Evolutionary conservation across 1,140 invertebrate genomes (phyloP), one percentile per base, ranked within the genome.

Genomic region (Homarus americanus): DNA sequence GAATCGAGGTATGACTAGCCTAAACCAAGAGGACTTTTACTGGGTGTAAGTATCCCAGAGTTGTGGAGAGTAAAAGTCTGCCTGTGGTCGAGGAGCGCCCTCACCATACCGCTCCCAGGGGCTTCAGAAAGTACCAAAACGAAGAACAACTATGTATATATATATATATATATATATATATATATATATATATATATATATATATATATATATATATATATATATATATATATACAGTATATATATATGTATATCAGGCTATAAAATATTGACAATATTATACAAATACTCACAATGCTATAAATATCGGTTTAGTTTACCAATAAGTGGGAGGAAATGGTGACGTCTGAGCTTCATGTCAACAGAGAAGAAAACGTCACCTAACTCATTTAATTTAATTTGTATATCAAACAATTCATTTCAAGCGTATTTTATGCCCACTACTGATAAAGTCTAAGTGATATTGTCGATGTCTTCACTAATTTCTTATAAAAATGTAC

Each of bases 281-380:
- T 32, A 69, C 63, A 69, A 32, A 69, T 69, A 69, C 4, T 9
- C n/a, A 32, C 63, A 28, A 69, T 49, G n/a, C n/a, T 69, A 69
- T 69, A 69, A 69, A 69, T 69, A 69, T 69, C 28, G 63, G 63
- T 69, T 32, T 69, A 9, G 63, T 7, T 58, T 58, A 58, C 5
- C 12, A 28, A 69, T 28, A 69, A 69, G 32, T 32, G 63, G 63
- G 63, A 69, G n/a, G n/a, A 69, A 69, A 69, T 69, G 63, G n/a
- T 69, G 3, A 32, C 24, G 10, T 69, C 28, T 32, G 63, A 69
- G 28, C 63, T 69, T 69, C 28, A 10, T 24, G n/a, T 69, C n/a
- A 69, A 69, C 63, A 32, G 5, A 49, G 15, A 69, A 69, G 9
- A 32, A 5, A 32, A 32, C n/a, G n/a, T 69, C n/a, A 0, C 7